Evolutionary conservation across 1,140 invertebrate species (phyloP), one percentile per base, ranked within the genome.

Genomic region (Uloborus diversus): DNA sequence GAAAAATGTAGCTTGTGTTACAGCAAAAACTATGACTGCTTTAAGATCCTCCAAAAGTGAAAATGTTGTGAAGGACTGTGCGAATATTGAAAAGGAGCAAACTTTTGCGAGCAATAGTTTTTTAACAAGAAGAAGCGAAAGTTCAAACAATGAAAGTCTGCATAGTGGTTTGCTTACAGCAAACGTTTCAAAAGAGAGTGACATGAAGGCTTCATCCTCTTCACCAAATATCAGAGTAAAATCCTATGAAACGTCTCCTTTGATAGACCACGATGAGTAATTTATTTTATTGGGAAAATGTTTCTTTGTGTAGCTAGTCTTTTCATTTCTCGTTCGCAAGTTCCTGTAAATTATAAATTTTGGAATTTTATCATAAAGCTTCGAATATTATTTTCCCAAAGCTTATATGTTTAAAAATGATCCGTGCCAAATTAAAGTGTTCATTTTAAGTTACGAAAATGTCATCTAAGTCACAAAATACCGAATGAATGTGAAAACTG

Each of bases 1-100:
- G 13, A 23, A 61, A 61, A 30, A 14, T 13, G 25, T 13, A 49
- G n/a, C 1, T 57, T n/a, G n/a, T 27, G 28, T 33, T 30, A 17
- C 7, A 61, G n/a, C 65, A 28, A 2, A 37, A 57, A 78, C n/a
- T 2, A 42, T 42, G 1, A 61, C 28, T 62, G 17, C 25, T 59
- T 49, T 79, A 4, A 11, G 53, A 3, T 49, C 65, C 13, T 79
- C 76, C 14, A 79, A 68, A 23, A 79, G 76, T 68, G 76, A 79
- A 69, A 68, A 61, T 61, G 30, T 79, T 42, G 76, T 49, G 4
- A 32, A 59, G 32, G 33, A 49, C 47, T 57, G 25, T 20, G 13
- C 27, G 57, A 61, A 13, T 4, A 27, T 14, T 13, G 25, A 4
- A 61, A 27, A 28, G 14, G 23, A 27, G 13, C 25, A 11, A 7